Conservation (phyloP, 2,888 invertebrate species). For the Sisyra nigra region DNA sequence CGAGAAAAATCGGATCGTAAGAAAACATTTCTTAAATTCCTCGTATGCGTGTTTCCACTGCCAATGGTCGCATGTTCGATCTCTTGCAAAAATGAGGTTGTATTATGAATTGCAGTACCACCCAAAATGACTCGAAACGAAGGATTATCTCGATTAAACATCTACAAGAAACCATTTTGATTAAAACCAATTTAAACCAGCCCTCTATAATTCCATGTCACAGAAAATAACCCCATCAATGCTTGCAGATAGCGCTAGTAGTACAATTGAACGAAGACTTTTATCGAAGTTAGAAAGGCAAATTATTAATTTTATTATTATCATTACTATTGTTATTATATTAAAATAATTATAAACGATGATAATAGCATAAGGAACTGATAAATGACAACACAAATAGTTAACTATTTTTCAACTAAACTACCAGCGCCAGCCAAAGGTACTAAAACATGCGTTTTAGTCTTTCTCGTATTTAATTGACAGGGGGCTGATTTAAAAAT, state of each 20-base stretch:
- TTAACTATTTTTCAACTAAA: no score
- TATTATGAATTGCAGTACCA: slow-evolving; percentile 86
- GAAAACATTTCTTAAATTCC: slow-evolving; percentile 2
- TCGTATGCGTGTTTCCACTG: slow-evolving; percentile 28
- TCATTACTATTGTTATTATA: not conserved
- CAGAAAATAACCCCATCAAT: no score
- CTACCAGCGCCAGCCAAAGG: no score
- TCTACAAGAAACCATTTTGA: slow-evolving; percentile 18
- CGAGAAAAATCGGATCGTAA: not conserved
- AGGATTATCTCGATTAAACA: slow-evolving; percentile 57
- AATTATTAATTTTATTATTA: not conserved
- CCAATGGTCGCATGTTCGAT: slow-evolving; percentile 50
- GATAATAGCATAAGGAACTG: no score
- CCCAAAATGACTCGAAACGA: slow-evolving; percentile 69
- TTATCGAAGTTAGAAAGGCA: not conserved
- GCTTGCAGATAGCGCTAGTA: no score
- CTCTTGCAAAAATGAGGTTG: slow-evolving; percentile 62
- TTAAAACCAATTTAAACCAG: no score
- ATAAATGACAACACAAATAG: no score
- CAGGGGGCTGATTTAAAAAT: no score
- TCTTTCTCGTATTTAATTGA: not conserved
- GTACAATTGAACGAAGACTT: not conserved
- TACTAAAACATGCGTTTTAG: not conserved
- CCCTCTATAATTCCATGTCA: no score
- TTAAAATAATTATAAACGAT: no score